Percentiles rank a stretch among this genome's conserved stretches.
These are phyloP conservation scores for Parauchenoglanis punctatus DNA, from an alignment of 2,797 vertebrate species.

Conservation along the genomic window DNA sequence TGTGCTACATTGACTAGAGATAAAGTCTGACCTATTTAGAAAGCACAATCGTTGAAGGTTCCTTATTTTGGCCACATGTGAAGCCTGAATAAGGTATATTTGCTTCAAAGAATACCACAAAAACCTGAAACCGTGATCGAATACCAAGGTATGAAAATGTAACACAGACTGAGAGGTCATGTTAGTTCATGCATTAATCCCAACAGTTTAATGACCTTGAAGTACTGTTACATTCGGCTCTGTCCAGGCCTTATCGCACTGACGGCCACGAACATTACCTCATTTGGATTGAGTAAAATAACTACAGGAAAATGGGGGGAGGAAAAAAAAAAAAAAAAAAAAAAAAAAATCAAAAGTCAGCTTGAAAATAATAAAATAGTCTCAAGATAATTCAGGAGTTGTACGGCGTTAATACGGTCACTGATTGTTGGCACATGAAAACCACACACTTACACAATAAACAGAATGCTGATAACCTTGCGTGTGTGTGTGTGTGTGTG, in stretches of 20 bases:
- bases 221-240: background rate
- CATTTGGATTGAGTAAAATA: background rate
- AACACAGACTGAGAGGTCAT: background rate
- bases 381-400: background rate
- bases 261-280: background rate
- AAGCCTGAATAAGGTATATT: background rate
- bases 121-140: background rate
- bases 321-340: too few species aligned
- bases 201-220: constrained; percentile 10
- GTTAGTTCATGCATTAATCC: background rate
- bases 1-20: background rate
- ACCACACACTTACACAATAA: background rate
- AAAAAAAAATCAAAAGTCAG: too few species aligned
- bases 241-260: background rate
- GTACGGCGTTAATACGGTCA: background rate
- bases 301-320: background rate
- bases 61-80: background rate
- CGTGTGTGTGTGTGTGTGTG: too few species aligned
- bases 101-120: background rate
- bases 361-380: background rate
- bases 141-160: background rate
- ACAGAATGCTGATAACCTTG: background rate
- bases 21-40: background rate
- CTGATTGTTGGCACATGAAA: background rate
- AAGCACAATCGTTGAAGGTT: too few species aligned